Base-by-base conservation (phyloP, 64 coral and sea anemone species). In the Porites lutea region DNA sequence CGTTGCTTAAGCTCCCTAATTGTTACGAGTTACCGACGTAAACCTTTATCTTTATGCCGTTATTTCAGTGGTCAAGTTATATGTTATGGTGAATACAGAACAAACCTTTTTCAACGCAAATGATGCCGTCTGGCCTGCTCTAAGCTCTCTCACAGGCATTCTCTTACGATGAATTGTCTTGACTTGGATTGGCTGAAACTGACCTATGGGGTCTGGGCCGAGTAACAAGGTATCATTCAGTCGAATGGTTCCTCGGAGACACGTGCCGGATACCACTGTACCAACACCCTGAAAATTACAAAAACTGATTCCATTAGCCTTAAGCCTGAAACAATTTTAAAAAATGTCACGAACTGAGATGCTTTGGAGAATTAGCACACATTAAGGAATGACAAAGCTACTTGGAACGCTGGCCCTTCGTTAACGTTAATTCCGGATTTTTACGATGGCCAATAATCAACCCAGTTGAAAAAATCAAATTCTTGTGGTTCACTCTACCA, bases 21-120 rank as follows among this genome's bases (percentile, higher is more conserved):
- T 37, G 27, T 37, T 37, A 37, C 27, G 27, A 37, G 27, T 37
- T 37, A 37, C 27, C 27, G 27, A 37, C 27, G 27, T 37, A 37
- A 37, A 37, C 27, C 27, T 37, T 37, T 37, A 37, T 37, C 27
- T 37, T 37, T 37, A 37, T 37, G 27, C 27, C 27, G 0, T 37
- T 37, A 37, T 1, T 37, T 37, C 27, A 37, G 27, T 37, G 27
- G 27, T 37, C 27, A 37, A 37, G 0, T 37, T 37, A 37, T 98
- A 98, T 91, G 96, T 98, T 51, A 90, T 83, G 72, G 94, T 98
- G 4, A 27, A 45, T 22, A 27, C 49, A 48, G 8, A 15, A 88
- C 74, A 59, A 4, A 99, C 97, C 94, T 99, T 99, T 92, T 99
- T 99, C 77, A 99, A 71, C 46, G 97, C 88, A 79, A 99, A 99